Percentiles rank a stretch among this genome's conserved stretches.
phyloP scores from a whole-genome alignment of 2,797 vertebrate genomes.

The Acanthiza pusilla region DNA sequence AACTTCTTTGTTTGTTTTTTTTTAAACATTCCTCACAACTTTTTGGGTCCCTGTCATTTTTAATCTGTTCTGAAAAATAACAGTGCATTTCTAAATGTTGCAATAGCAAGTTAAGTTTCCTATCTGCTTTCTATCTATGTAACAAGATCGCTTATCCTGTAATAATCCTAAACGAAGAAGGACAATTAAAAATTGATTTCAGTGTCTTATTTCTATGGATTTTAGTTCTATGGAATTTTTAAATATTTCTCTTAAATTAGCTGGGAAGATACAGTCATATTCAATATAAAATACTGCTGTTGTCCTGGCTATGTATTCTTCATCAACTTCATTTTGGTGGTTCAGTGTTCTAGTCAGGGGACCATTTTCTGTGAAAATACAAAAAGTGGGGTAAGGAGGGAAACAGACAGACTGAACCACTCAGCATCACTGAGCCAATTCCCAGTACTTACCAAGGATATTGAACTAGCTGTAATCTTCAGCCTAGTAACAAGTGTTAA shows the following conservation, averaged over 20 bases:
- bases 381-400: fast-evolving
- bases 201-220: background rate
- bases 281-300: background rate
- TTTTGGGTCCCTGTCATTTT: background rate
- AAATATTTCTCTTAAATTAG: background rate
- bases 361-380: background rate
- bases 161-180: background rate
- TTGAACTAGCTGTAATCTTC: background rate
- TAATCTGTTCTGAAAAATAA: background rate
- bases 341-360: background rate
- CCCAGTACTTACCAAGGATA: background rate
- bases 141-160: background rate
- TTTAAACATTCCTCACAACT: background rate
- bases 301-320: background rate
- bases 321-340: background rate
- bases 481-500: background rate
- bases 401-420: background rate
- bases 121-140: background rate
- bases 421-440: background rate
- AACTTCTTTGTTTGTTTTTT: background rate
- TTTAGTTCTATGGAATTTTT: background rate
- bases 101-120: background rate
- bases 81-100: background rate
- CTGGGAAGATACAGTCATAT: background rate
- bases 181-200: background rate